phyloP scores from a whole-genome alignment of 2,113 vertebrate species.

The Campylomormyrus tamandua region DNA sequence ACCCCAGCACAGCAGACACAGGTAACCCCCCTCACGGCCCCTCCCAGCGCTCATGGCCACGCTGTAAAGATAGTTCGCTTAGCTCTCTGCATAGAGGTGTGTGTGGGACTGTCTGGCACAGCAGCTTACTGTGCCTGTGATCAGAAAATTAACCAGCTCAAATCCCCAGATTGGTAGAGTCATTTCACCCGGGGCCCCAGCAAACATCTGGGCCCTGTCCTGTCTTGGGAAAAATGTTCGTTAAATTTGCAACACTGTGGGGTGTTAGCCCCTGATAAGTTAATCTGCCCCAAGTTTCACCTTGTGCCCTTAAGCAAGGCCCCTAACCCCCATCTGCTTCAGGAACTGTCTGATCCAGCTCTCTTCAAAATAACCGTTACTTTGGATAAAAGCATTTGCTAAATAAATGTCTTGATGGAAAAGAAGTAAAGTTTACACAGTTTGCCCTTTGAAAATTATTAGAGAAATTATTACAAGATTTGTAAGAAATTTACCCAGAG shows the following conservation, averaged over 20 bases:
- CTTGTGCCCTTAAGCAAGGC: neutral
- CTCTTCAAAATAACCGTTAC: neutral
- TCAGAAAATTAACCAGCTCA: neutral
- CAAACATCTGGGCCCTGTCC: neutral
- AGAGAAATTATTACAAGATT: neutral
- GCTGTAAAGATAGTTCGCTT: neutral
- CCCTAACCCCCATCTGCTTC: neutral
- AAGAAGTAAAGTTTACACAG: too few relatives aligned
- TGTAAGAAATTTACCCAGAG: neutral
- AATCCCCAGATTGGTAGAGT: neutral
- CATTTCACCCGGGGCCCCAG: neutral
- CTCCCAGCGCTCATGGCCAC: neutral
- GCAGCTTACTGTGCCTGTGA: neutral
- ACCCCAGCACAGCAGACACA: constrained; percentile 75
- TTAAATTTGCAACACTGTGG: neutral
- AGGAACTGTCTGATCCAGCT: neutral
- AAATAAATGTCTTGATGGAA: neutral
- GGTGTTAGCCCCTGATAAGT: neutral
- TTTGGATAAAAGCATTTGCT: neutral
- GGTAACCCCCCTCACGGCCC: constrained; percentile 49
- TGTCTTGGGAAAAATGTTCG: neutral
- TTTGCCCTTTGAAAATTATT: neutral
- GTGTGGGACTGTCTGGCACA: neutral
- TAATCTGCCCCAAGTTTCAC: neutral
- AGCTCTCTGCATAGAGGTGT: neutral